These are phyloP conservation scores for Eurystomus gularis DNA, from an alignment of 2,113 vertebrate genomes.

Conservation along the genomic window DNA sequence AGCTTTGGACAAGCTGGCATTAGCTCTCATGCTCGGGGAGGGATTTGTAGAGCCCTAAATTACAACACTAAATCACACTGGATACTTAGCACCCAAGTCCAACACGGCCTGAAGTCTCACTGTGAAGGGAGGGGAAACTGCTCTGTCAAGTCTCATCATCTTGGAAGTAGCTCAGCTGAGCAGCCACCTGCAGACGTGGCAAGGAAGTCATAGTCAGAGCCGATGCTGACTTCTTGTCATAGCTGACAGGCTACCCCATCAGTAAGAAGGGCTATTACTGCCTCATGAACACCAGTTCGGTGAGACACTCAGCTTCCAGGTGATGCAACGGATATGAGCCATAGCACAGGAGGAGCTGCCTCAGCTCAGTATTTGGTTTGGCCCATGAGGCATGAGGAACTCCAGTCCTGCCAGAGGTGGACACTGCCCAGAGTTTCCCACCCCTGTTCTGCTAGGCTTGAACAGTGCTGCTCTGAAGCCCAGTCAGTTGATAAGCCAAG, in stretches of 20 bases:
- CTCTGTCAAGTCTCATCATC: not conserved
- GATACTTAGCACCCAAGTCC: not conserved
- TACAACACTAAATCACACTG: not conserved
- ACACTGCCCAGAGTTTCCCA: not conserved
- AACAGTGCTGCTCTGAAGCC: not conserved
- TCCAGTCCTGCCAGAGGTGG: not conserved
- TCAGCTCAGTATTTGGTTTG: not conserved
- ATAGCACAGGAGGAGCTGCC: not conserved
- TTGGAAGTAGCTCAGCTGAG: not conserved
- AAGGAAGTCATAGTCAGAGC: not conserved
- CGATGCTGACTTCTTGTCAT: not conserved
- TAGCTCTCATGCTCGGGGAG: not conserved
- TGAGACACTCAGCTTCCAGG: not conserved
- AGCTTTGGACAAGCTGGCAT: slow-evolving; percentile 39
- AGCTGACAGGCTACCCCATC: not conserved
- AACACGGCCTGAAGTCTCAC: not conserved
- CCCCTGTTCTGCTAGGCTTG: not conserved
- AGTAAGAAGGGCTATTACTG: not conserved
- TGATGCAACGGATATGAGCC: slow-evolving; percentile 22
- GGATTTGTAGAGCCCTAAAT: slow-evolving; percentile 11
- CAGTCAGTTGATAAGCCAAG: not conserved
- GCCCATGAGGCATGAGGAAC: not conserved
- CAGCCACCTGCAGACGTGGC: not conserved
- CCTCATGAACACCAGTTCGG: not conserved
- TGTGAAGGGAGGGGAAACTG: not conserved